These are phyloP conservation scores for Propithecus deckenii DNA, from an alignment of 2,797 vertebrate genomes.

Conservation along the genomic window DNA sequence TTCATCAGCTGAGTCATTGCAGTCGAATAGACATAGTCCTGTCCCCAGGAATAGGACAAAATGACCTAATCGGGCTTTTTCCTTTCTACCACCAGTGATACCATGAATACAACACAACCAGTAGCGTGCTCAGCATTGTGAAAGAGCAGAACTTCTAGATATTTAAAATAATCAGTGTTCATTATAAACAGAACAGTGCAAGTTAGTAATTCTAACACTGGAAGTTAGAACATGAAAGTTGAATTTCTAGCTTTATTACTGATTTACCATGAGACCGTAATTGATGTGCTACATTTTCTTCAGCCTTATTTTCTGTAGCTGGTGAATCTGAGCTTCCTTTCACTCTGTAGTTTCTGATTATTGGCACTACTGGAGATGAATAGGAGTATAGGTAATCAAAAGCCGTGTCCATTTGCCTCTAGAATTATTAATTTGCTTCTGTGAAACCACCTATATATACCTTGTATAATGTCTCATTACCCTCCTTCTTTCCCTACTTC, in stretches of 20 bases:
- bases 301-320: slow-evolving; percentile 6
- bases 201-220: not conserved
- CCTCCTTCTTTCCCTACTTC: not conserved
- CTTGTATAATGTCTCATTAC: not conserved
- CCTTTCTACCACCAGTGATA: not conserved
- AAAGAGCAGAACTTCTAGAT: not conserved
- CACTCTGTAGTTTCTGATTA: not conserved
- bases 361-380: not conserved
- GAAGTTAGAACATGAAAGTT: not conserved
- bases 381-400: not conserved
- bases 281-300: not conserved
- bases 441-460: not conserved
- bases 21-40: not conserved
- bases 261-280: not conserved
- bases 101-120: not conserved
- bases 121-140: not conserved
- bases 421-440: slow-evolving; percentile 2
- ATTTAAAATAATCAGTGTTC: not conserved
- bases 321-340: not conserved
- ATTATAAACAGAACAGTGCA: not conserved
- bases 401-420: not conserved
- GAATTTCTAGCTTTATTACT: slow-evolving; percentile 19
- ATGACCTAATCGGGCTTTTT: slow-evolving; percentile 3
- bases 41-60: not conserved
- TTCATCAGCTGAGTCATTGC: not conserved